These are phyloP conservation scores for Lepidocyrtinus sp. DNA, from an alignment of 2,888 invertebrate genomes.

Conservation along the genomic window DNA sequence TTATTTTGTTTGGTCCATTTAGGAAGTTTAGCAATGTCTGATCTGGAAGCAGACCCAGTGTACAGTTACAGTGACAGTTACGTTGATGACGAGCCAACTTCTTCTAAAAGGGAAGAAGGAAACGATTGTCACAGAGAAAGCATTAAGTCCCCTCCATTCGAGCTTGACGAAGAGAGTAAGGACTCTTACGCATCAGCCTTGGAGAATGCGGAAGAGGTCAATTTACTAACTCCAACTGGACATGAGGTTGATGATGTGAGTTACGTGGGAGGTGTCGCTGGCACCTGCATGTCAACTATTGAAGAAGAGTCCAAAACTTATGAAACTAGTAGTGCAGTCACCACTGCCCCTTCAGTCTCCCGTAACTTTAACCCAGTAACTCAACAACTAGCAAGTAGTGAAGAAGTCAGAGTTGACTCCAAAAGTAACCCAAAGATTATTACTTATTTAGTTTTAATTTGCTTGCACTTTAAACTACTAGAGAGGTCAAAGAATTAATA, in stretches of 20 bases:
- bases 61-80: neutral
- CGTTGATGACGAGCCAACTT: slow-evolving; percentile 30
- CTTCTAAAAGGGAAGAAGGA: slow-evolving; percentile 15
- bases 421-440: neutral
- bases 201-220: slow-evolving; percentile 27
- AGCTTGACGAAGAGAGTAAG: slow-evolving; percentile 1
- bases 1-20: too few relatives aligned
- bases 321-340: slow-evolving; percentile 41
- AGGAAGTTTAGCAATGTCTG: slow-evolving; percentile 22
- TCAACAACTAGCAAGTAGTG: slow-evolving; percentile 25
- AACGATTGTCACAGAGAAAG: neutral
- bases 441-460: neutral
- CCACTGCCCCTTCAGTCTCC: slow-evolving; percentile 31
- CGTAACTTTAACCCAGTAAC: slow-evolving; percentile 20
- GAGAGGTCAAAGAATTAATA: too few relatives aligned
- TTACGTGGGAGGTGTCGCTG: slow-evolving; percentile 12
- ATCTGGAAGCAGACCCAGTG: neutral
- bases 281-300: slow-evolving; percentile 43
- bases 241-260: neutral
- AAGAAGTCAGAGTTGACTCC: neutral
- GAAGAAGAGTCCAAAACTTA: slow-evolving; percentile 48
- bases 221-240: neutral
- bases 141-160: neutral
- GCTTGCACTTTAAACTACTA: neutral
- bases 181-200: slow-evolving; percentile 26